Evolutionary conservation across 2,797 vertebrate species (phyloP).

Genomic region (Garrulus glandarius): DNA sequence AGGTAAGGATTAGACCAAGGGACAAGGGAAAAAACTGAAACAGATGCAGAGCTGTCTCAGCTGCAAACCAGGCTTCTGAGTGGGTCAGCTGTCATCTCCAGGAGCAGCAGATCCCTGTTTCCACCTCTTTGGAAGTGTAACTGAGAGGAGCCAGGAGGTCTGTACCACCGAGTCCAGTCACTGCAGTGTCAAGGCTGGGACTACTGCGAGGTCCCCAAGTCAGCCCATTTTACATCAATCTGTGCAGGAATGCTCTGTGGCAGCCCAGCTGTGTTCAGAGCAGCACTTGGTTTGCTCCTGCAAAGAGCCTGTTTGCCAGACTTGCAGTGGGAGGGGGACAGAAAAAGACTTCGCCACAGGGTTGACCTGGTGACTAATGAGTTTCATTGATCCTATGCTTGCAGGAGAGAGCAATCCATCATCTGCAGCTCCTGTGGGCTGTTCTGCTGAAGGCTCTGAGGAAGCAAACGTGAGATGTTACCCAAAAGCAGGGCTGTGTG

Average conservation of each 20-base stretch:
- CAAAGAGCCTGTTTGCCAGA: background rate
- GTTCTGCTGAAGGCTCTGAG: background rate
- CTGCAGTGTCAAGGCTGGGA: background rate
- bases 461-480: background rate
- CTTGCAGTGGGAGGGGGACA: background rate
- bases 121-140: background rate
- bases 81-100: background rate
- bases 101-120: background rate
- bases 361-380: conserved; percentile 18
- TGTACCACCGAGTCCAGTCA: background rate
- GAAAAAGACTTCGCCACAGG: background rate
- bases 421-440: background rate
- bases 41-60: background rate
- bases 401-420: conserved; percentile 46
- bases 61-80: background rate
- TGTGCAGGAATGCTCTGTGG: background rate
- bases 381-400: conserved; percentile 46
- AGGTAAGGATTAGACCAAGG: background rate
- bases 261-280: background rate
- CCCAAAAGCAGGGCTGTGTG: background rate
- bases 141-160: background rate
- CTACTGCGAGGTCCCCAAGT: background rate
- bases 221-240: background rate
- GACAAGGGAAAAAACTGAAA: background rate
- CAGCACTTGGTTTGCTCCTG: background rate